Percentiles rank a stretch among this genome's conserved stretches.
These are phyloP conservation scores for Tanytarsus gracilentus DNA, from an alignment of 2,888 invertebrate species.

Conservation along the genomic window DNA sequence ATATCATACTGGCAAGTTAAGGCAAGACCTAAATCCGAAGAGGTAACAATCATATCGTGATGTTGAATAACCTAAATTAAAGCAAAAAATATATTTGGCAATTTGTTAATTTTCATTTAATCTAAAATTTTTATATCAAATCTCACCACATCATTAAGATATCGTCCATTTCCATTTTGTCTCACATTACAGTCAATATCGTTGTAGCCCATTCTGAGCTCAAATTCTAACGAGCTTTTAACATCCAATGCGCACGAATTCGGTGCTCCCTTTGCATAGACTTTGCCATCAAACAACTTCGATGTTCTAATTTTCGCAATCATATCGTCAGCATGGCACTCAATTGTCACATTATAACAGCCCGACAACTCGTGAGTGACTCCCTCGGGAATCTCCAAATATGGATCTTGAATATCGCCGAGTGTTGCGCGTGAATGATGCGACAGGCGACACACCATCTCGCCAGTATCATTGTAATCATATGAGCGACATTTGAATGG, in stretches of 20 bases:
- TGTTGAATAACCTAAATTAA: conserved; percentile 94
- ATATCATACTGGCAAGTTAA: conserved; percentile 91
- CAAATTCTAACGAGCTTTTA: conserved; percentile 79
- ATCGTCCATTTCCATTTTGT: conserved; percentile 77
- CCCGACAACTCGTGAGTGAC: conserved; percentile 88
- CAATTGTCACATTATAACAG: conserved; percentile 90
- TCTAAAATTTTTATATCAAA: too few species aligned
- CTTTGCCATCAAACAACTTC: conserved; percentile 86
- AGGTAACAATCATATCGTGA: conserved; percentile 91
- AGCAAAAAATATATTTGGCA: too few species aligned
- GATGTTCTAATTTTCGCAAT: conserved; percentile 84
- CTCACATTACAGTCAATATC: conserved; percentile 88
- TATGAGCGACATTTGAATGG: conserved; percentile 89
- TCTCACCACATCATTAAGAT: conserved; percentile 85
- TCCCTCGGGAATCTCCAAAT: conserved; percentile 82
- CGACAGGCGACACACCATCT: conserved; percentile 84
- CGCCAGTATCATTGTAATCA: conserved; percentile 88
- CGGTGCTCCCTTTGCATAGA: conserved; percentile 89
- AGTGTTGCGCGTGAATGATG: conserved; percentile 85
- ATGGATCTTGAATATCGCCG: conserved; percentile 82
- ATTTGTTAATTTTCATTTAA: too few species aligned
- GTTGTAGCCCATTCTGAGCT: conserved; percentile 84
- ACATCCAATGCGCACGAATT: conserved; percentile 87
- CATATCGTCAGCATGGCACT: conserved; percentile 88
- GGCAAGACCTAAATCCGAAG: conserved; percentile 83